A percentile compares a stretch with the other conserved stretches of the same genome.
Evolutionary conservation across 2,888 invertebrate species (phyloP).

Genomic region (Osmoderma eremita): DNA sequence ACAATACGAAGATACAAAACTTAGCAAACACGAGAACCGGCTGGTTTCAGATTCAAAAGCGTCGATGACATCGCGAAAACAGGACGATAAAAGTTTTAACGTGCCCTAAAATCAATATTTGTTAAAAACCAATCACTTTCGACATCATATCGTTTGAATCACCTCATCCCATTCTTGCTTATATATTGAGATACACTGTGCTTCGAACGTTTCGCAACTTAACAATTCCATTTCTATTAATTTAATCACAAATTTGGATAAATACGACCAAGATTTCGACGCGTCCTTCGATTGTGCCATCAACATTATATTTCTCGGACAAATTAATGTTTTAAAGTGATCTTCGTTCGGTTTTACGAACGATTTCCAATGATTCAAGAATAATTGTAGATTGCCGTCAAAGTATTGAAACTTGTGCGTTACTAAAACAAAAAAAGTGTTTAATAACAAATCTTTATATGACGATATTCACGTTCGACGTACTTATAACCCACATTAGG

Average conservation of each 20-base stretch:
- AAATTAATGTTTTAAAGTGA: constrained; percentile 55
- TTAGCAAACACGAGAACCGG: constrained; percentile 53
- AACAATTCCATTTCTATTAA: constrained; percentile 69
- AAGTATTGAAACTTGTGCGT: constrained; percentile 44
- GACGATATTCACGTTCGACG: too few species aligned
- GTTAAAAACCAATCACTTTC: background rate
- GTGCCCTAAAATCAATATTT: constrained; percentile 50
- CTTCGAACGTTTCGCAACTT: constrained; percentile 70
- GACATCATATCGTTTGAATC: background rate
- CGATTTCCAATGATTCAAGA: constrained; percentile 30
- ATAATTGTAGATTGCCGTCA: constrained; percentile 35
- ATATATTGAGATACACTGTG: constrained; percentile 75
- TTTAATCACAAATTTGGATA: constrained; percentile 51
- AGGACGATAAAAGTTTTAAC: constrained; percentile 50
- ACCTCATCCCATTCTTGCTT: constrained; percentile 71
- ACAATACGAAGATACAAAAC: constrained; percentile 57
- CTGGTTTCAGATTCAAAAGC: constrained; percentile 47
- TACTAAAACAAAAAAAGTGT: constrained; percentile 50
- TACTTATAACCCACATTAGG: constrained; percentile 55
- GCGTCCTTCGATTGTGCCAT: constrained; percentile 49
- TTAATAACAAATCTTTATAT: too few species aligned
- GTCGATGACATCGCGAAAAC: constrained; percentile 49
- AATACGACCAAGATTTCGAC: constrained; percentile 51
- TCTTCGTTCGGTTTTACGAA: constrained; percentile 43
- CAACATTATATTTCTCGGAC: constrained; percentile 54